Evolutionary conservation across 1,140 invertebrate genomes (phyloP), one percentile per base, ranked within the genome.

Genomic region (Gonatopus flavifemur): DNA sequence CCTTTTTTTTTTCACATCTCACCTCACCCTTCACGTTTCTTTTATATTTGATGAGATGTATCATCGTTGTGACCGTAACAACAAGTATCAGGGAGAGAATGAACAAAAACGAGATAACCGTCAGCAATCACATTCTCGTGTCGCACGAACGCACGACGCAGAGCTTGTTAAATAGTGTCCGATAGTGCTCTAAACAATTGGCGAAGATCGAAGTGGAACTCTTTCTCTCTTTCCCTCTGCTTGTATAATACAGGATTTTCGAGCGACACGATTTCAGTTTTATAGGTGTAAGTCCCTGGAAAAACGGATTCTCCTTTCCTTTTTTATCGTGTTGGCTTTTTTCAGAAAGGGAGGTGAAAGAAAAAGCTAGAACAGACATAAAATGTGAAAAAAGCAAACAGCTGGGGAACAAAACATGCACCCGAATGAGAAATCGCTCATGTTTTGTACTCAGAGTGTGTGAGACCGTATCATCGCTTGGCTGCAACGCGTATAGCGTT

Each of bases 171-270:
- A 64, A 64, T 52, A 62, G 63, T 63, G 52, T 45, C 32, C 28
- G 46, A 45, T 52, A n/a, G n/a, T n/a, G 40, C 59, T 63, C 57
- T 62, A 59, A 41, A 64, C 61, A 64, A 62, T 64, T 63, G 56
- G 61, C 37, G 46, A 49, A n/a, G 60, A 63, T 64, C 52, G 36
- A 63, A 64, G 63, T 59, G 49, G 52, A 16, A 18, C 20, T 53
- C 30, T n/a, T 45, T 12, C 6, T 19, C 24, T 31, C n/a, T 25
- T 38, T 20, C 50, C 31, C n/a, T n/a, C 21, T 16, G 13, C 37
- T 4, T n/a, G 9, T 10, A 10, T 22, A 25, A n/a, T 18, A 16
- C 19, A 38, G 28, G 32, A 40, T 16, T 21, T n/a, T 19, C 43
- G 46, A 38, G 49, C 49, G 53, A 64, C 60, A 63, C 43, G 61